These are phyloP conservation scores for Archips crataeganus DNA, from an alignment of 2,888 invertebrate genomes.

Conservation along the genomic window DNA sequence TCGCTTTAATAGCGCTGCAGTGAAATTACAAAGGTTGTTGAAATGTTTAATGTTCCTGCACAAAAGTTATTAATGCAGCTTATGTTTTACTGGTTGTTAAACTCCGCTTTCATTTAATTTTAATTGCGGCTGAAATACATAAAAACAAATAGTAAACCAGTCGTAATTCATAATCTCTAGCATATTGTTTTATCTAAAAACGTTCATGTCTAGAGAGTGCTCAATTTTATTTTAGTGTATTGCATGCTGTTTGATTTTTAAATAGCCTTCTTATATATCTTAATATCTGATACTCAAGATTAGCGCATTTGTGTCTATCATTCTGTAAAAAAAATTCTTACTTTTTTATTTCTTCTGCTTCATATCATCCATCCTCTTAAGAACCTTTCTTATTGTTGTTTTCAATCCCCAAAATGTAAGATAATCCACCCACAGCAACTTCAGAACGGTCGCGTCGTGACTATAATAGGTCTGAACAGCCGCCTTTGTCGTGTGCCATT, in stretches of 20 bases:
- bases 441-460: constrained; percentile 3
- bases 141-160: neutral
- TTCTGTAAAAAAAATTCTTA: too few species aligned
- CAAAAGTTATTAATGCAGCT: constrained; percentile 1
- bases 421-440: constrained; percentile 9
- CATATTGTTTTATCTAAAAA: neutral
- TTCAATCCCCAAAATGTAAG: neutral
- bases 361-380: neutral
- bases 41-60: constrained; percentile 23
- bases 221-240: neutral
- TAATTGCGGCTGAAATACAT: neutral
- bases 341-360: neutral
- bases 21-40: constrained; percentile 15
- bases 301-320: too few species aligned
- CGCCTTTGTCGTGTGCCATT: constrained; percentile 28
- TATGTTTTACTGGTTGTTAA: neutral
- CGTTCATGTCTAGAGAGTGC: neutral
- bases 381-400: neutral
- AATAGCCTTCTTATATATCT: neutral
- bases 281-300: too few species aligned
- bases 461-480: constrained; percentile 14
- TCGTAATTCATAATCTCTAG: neutral
- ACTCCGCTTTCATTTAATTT: constrained; percentile 4
- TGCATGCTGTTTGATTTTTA: neutral
- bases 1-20: constrained; percentile 13